Evolutionary conservation across 2,888 invertebrate species (phyloP), one percentile per base, ranked within the genome.

Genomic region (Koerneria pararmatus): DNA sequence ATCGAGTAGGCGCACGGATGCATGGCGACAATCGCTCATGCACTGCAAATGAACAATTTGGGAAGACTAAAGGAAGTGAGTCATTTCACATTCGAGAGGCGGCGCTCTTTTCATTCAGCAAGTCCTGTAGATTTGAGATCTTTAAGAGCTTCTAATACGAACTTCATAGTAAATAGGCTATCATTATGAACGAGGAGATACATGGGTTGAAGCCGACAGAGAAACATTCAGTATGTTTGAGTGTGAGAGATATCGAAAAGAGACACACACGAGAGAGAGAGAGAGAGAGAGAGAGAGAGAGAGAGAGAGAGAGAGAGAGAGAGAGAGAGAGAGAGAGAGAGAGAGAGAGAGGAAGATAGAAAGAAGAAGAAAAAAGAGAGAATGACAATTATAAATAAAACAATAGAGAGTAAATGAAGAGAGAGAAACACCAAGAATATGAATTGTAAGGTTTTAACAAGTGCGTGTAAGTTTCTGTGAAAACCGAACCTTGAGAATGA

Each of bases 1-100:
- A 34, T 62, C 62, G 27, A 62, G 22, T 62, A 62, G 53, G 34
- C 51, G 49, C 8, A 62, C 31, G 19, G 51, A 51, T 22, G 51
- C 62, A 22, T 62, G 62, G 19, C 62, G 49, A 62, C 62, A 62
- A 34, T 34, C 62, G 35, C 24, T 51, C 62, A 62, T 62, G 53
- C 37, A 62, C 62, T 62, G 35, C 32, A 62, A 35, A 34, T n/a
- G 22, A 29, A 41, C 11, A 41, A 15, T 15, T 41, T 41, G 11
- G 46, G n/a, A 41, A 41, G 46, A 41, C 46, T n/a, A n/a, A 11
- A 41, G 46, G n/a, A n/a, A 15, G n/a, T 41, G 46, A 41, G 11
- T 41, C 11, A 15, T 41, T n/a, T 11, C 11, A 15, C 46, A 15
- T 41, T 41, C 46, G 11, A 41, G 11, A 15, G n/a, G n/a, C 32